Percentiles rank a stretch among this genome's conserved stretches.
Evolutionary conservation across 2,113 vertebrate species (phyloP).

Genomic region (Cyprinodon brontotheroides): DNA sequence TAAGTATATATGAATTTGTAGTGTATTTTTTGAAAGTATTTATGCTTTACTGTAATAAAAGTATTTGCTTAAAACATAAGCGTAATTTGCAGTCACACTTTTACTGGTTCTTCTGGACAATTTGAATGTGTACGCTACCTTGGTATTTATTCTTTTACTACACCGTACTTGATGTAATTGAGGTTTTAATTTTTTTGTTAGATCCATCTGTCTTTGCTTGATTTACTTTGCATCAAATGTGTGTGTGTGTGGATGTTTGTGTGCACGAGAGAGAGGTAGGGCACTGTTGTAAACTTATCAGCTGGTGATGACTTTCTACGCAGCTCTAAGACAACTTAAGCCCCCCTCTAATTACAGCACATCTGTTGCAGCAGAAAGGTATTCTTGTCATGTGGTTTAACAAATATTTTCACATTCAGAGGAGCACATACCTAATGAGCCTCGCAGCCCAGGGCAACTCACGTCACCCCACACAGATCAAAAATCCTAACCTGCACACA

Average conservation of each 20-base stretch:
- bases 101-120: not conserved
- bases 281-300: slow-evolving; percentile 77
- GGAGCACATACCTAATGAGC: slow-evolving; percentile 81
- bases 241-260: slow-evolving; percentile 15
- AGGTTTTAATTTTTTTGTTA: slow-evolving; percentile 33
- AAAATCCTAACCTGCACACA: slow-evolving; percentile 70
- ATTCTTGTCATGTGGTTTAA: slow-evolving; percentile 82
- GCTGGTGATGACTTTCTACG: slow-evolving; percentile 78
- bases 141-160: slow-evolving; percentile 21
- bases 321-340: slow-evolving; percentile 83
- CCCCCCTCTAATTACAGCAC: slow-evolving; percentile 83
- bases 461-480: slow-evolving; percentile 78
- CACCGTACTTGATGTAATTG: slow-evolving; percentile 11
- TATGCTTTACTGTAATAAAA: not conserved
- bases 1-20: no score
- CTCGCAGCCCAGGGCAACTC: slow-evolving; percentile 76
- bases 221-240: slow-evolving; percentile 46
- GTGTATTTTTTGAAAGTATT: not conserved
- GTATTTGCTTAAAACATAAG: not conserved
- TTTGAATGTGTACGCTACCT: not conserved
- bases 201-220: slow-evolving; percentile 34
- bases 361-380: slow-evolving; percentile 82
- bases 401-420: slow-evolving; percentile 82
- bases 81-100: not conserved
- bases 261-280: slow-evolving; percentile 37